phyloP scores from a whole-genome alignment of 1,140 invertebrate genomes.

The Trichonephila clavipes region DNA sequence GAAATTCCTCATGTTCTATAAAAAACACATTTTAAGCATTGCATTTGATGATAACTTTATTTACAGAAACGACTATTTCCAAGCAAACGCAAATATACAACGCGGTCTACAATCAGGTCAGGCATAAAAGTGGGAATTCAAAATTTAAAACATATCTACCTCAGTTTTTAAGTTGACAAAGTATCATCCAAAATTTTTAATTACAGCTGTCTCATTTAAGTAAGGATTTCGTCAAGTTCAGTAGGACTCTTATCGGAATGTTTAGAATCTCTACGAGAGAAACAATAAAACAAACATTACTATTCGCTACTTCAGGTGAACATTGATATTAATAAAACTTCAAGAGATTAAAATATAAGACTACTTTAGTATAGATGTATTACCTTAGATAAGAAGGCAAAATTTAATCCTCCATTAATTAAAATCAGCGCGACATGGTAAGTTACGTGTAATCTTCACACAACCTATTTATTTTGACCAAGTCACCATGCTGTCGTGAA shows the following conservation, averaged over 20 bases:
- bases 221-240: neutral
- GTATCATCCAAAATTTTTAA: neutral
- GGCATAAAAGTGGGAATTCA: neutral
- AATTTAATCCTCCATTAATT: constrained; percentile 5
- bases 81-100: neutral
- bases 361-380: neutral
- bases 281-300: constrained; percentile 27
- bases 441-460: constrained; percentile 38
- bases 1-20: too few species aligned
- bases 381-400: neutral
- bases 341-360: neutral
- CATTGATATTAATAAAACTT: neutral
- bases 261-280: constrained; percentile 18
- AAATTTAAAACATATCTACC: neutral
- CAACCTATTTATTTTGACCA: constrained; percentile 76
- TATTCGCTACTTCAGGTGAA: neutral
- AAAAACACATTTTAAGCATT: too few species aligned
- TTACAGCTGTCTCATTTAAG: neutral
- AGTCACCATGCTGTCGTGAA: constrained; percentile 75
- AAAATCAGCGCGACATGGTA: constrained; percentile 51
- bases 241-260: constrained; percentile 16
- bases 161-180: neutral
- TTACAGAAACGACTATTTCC: too few species aligned
- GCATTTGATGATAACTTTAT: too few species aligned
- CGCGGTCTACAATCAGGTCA: neutral